Evolutionary conservation across 1,140 invertebrate species (phyloP).

Genomic region (Hesperophylax magnus): DNA sequence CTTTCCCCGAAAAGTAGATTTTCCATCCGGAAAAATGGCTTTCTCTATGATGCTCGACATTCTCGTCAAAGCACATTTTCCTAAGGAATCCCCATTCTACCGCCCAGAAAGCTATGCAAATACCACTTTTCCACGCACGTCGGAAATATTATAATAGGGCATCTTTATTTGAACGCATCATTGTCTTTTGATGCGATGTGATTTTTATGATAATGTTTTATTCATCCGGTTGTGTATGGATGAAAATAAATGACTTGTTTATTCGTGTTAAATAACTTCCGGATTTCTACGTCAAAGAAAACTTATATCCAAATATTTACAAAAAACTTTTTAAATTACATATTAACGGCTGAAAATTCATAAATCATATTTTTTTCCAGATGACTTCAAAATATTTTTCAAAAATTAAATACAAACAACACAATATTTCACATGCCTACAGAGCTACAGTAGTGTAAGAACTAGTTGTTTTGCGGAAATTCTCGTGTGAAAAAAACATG

Average conservation of each 20-base stretch:
- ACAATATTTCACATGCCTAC: too few relatives aligned
- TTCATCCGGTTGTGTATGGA: slow-evolving; percentile 56
- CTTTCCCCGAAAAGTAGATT: slow-evolving; percentile 5
- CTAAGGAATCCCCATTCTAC: slow-evolving; percentile 35
- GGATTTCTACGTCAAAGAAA: not conserved
- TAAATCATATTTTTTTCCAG: too few relatives aligned
- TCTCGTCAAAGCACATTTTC: slow-evolving; percentile 13
- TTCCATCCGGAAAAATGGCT: slow-evolving; percentile 49
- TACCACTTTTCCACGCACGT: slow-evolving; percentile 54
- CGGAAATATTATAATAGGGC: slow-evolving; percentile 53
- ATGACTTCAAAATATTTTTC: too few relatives aligned
- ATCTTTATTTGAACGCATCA: slow-evolving; percentile 57
- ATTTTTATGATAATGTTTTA: slow-evolving; percentile 57
- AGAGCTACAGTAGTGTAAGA: too few relatives aligned
- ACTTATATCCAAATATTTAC: not conserved
- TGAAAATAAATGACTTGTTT: slow-evolving; percentile 56
- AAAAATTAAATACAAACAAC: too few relatives aligned
- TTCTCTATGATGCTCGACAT: slow-evolving; percentile 37
- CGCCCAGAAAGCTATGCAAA: slow-evolving; percentile 50
- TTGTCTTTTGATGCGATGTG: slow-evolving; percentile 52
- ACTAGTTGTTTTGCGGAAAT: too few relatives aligned
- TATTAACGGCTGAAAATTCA: too few relatives aligned
- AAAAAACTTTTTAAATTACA: too few relatives aligned
- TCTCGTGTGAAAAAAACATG: too few relatives aligned
- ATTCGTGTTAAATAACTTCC: slow-evolving; percentile 54